Evolutionary conservation across 2,797 vertebrate species (phyloP), one percentile per base, ranked within the genome.

Genomic region (Pseudomugil gertrudae): DNA sequence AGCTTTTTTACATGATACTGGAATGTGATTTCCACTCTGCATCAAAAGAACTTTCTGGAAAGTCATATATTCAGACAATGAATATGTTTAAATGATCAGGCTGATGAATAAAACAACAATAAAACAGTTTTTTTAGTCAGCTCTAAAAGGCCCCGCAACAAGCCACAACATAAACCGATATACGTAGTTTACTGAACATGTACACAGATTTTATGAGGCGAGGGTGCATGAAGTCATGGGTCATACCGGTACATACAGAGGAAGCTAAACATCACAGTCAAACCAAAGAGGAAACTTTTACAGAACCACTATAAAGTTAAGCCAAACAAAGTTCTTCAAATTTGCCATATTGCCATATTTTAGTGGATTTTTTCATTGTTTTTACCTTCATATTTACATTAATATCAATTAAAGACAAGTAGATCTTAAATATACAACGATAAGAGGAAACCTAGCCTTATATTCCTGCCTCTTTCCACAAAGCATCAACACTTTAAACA

Each of bases 11-110:
- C 72, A 72, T 55, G 70, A 83, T 38, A 56, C 21, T 43, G 78
- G 79, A 80, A 84, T 80, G 59, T 29, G 65, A 80, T 79, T 87
- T 84, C 51, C 1, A 7, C 61, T 66, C 5, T 5, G 51, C 63
- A 80, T 88, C 76, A 83, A 84, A 88, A 61, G 26, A 57, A 26
- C 47, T 15, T 51, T 52, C 67, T 60, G 71, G 74, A 82, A 79
- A 74, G 66, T 75, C 63, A 66, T 67, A 57, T 11, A 15, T 52
- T 32, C 27, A 30, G 80, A 78, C 50, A 52, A 15, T 15, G 50
- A 14, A 14, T 81, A 71, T 66, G 62, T 68, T 56, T 27, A 29
- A 70, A 57, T 58, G 58, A 77, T 4, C 6, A 5, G 33, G 45
- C 23, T 60, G 56, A 66, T 27, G 51, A 59, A n/a, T n/a, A n/a